phyloP scores from a whole-genome alignment of 2,888 invertebrate species.

The Pasiphila rectangulata region DNA sequence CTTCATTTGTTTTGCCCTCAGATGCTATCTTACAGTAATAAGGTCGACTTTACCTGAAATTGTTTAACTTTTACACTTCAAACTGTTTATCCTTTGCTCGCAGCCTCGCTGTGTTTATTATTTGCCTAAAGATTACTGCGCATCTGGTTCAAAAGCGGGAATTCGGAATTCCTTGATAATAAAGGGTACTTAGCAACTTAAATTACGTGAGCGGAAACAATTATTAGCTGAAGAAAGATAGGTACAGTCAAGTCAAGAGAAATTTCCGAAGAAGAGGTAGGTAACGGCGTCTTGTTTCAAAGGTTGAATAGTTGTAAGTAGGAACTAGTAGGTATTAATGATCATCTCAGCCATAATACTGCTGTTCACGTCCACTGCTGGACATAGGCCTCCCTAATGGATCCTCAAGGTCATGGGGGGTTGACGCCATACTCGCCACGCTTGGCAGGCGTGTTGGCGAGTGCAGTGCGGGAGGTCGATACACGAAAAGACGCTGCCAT shows the following conservation, averaged over 20 bases:
- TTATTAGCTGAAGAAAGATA: not conserved
- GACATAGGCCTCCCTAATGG: too few relatives aligned
- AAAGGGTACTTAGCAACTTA: conserved; percentile 3
- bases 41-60: conserved; percentile 24
- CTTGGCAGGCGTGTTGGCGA: too few relatives aligned
- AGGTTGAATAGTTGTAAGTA: too few relatives aligned
- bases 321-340: too few relatives aligned
- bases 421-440: too few relatives aligned
- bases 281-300: too few relatives aligned
- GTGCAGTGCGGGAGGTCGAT: too few relatives aligned
- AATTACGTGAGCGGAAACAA: not conserved
- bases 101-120: conserved; percentile 18
- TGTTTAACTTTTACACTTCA: conserved; percentile 23
- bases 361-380: too few relatives aligned
- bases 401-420: too few relatives aligned
- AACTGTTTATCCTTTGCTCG: conserved; percentile 22
- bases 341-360: too few relatives aligned
- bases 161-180: conserved; percentile 1
- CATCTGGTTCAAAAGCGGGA: conserved; percentile 7
- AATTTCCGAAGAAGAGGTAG: too few relatives aligned
- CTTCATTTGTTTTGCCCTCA: conserved; percentile 29
- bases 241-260: not conserved
- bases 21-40: conserved; percentile 25
- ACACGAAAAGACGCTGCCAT: too few relatives aligned
- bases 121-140: conserved; percentile 18